Percentiles rank a stretch among this genome's conserved stretches.
phyloP scores from a whole-genome alignment of 1,140 invertebrate genomes.

The Centruroides sculpturatus region DNA sequence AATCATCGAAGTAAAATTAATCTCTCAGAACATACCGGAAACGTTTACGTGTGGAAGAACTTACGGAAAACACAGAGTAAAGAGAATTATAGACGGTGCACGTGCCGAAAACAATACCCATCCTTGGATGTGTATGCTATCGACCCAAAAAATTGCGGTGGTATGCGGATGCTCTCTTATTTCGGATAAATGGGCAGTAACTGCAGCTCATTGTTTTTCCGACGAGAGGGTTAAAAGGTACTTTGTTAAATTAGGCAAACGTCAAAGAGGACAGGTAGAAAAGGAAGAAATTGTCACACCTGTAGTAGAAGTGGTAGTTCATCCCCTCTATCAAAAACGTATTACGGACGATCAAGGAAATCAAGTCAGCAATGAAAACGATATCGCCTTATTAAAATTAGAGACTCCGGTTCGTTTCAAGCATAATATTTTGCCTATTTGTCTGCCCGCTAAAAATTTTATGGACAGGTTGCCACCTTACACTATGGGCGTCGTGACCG shows the following conservation, averaged over 20 bases:
- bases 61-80: background rate
- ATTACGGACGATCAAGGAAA: slow-evolving; percentile 28
- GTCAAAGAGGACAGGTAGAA: slow-evolving; percentile 13
- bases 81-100: slow-evolving; percentile 11
- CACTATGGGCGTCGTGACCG: slow-evolving; percentile 12
- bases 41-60: too few relatives aligned
- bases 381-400: slow-evolving; percentile 67
- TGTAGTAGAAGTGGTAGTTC: slow-evolving; percentile 9
- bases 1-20: too few relatives aligned
- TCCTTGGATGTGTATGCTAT: slow-evolving; percentile 16
- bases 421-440: slow-evolving; percentile 19
- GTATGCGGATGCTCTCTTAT: slow-evolving; percentile 17
- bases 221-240: slow-evolving; percentile 6
- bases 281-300: slow-evolving; percentile 8
- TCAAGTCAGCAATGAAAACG: slow-evolving; percentile 33
- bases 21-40: too few relatives aligned
- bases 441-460: slow-evolving; percentile 16
- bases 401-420: slow-evolving; percentile 67
- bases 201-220: slow-evolving; percentile 23
- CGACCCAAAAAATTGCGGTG: slow-evolving; percentile 3
- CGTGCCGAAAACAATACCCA: slow-evolving; percentile 8
- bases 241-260: slow-evolving; percentile 17
- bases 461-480: slow-evolving; percentile 1
- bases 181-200: slow-evolving; percentile 21
- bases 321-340: slow-evolving; percentile 32